Percentiles rank a stretch among this genome's conserved stretches.
phyloP scores from a whole-genome alignment of 2,113 vertebrate genomes.

The Aspidoscelis tigris region DNA sequence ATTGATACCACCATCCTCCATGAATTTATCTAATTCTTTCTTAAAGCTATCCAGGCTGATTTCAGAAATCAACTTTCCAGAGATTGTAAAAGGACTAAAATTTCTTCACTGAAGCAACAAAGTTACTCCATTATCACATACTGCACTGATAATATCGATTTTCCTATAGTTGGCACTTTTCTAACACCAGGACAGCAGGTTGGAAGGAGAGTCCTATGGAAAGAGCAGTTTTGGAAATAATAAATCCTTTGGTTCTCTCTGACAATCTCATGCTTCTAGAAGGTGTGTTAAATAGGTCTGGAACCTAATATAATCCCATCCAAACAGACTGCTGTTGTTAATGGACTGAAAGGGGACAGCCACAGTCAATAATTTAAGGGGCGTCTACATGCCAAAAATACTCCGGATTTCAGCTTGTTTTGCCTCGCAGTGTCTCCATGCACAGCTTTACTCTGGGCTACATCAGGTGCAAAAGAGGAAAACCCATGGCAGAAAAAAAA shows the following conservation, averaged over 20 bases:
- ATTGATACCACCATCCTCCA: too few species aligned
- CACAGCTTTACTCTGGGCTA: too few species aligned
- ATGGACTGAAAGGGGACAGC: neutral
- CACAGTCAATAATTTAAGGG: neutral
- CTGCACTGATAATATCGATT: neutral
- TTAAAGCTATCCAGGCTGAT: too few species aligned
- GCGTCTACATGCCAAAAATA: too few species aligned
- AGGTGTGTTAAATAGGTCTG: neutral
- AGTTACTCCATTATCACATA: neutral
- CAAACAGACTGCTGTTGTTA: neutral
- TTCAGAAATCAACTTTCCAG: too few species aligned
- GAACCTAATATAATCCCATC: neutral
- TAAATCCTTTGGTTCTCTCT: neutral
- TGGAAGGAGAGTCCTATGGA: neutral
- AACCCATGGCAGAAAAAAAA: too few species aligned
- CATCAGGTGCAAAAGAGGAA: too few species aligned
- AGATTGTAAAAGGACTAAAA: too few species aligned
- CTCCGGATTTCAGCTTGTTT: too few species aligned
- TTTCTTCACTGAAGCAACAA: too few species aligned
- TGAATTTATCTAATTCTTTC: too few species aligned
- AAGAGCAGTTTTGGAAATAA: neutral
- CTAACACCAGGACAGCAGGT: neutral
- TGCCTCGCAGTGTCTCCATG: too few species aligned
- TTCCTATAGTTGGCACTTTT: neutral
- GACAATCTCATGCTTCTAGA: neutral